These are phyloP conservation scores for Scaptomyza pallida DNA, from an alignment of 1,140 invertebrate genomes.

Conservation along the genomic window DNA sequence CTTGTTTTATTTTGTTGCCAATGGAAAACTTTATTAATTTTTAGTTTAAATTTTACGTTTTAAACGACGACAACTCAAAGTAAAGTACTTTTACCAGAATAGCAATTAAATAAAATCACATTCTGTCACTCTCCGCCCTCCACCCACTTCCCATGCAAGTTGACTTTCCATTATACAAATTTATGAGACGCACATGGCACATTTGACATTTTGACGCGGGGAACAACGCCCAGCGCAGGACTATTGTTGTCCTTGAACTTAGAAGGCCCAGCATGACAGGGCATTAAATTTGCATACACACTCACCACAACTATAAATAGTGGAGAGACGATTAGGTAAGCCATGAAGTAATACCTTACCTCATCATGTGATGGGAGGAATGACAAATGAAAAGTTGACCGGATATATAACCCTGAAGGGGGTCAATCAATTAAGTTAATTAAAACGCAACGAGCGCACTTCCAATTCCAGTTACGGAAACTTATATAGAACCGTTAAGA, in stretches of 20 bases:
- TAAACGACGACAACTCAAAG: no score
- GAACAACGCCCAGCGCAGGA: conserved; percentile 49
- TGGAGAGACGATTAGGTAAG: not conserved
- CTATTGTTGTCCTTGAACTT: conserved; percentile 44
- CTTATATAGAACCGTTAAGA: conserved; percentile 16
- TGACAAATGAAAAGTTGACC: conserved; percentile 32
- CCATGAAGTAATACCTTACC: conserved; percentile 1
- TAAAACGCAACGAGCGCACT: conserved; percentile 25
- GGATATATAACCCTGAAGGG: conserved; percentile 7
- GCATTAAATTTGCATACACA: conserved; percentile 25
- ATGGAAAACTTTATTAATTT: no score
- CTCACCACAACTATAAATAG: not conserved
- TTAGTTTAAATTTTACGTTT: no score
- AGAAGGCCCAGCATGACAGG: conserved; percentile 53
- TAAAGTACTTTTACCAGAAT: not conserved
- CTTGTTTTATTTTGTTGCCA: no score
- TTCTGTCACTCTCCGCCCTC: no score
- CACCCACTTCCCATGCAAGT: not conserved
- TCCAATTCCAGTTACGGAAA: conserved; percentile 40
- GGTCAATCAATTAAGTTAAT: conserved; percentile 47
- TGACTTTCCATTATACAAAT: conserved; percentile 54
- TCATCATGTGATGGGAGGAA: conserved; percentile 7
- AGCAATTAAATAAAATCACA: no score
- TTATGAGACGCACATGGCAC: conserved; percentile 19
- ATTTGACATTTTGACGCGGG: conserved; percentile 42